Evolutionary conservation across 2,888 invertebrate genomes (phyloP), one percentile per base, ranked within the genome.

Genomic region (Hoplodrina blanda): DNA sequence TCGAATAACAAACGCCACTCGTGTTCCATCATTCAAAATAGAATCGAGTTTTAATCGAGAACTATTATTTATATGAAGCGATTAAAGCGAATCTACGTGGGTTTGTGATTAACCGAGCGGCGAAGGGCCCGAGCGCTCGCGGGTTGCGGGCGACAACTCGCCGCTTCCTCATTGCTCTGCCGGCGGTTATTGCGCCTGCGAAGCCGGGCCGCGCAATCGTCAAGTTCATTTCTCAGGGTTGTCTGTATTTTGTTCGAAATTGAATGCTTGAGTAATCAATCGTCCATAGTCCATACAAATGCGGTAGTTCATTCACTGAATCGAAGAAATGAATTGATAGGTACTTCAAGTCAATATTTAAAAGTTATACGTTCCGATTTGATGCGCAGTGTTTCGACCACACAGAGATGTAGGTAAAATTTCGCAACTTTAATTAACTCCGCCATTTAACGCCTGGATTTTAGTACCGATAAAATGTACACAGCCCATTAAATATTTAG

Each of bases 101-200:
- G 87, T 76, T 86, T 84, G 87, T 87, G 89, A 89, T 88, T 87
- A 89, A 88, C 85, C 78, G 85, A 76, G 82, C 82, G 77, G 81
- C 82, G 79, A 82, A 80, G 83, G 78, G 83, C 76, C 62, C 70
- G 68, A 68, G 66, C 77, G 85, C 86, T 89, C 84, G 86, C 90
- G 86, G 90, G 90, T 91, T 82, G 84, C 80, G 82, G 73, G 90
- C 92, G 92, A 92, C 92, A 90, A 88, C 84, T 89, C 88, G 84
- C 86, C 89, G 90, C 93, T 93, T 93, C 93, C 93, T 93, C 89
- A 92, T 92, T 91, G 92, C 88, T 85, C 86, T 80, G 83, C 83
- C 82, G 83, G 88, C 89, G 90, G 91, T 89, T 89, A 88, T 87
- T 88, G 85, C 86, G 85, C 86, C 80, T 79, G 85, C 69, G 53